phyloP scores from a whole-genome alignment of 2,113 vertebrate species.

The Panurus biarmicus region DNA sequence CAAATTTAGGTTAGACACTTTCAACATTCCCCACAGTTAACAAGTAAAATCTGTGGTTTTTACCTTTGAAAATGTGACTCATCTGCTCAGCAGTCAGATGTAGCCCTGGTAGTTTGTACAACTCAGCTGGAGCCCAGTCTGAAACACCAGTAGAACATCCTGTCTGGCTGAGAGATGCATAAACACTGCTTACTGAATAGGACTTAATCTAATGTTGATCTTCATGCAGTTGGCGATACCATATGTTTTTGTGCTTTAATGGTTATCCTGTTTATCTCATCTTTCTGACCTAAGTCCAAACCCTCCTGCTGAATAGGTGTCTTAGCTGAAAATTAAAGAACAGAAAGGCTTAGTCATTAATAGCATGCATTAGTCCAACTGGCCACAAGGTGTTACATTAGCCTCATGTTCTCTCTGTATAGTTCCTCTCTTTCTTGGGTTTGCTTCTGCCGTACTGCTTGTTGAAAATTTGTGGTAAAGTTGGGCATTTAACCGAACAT shows the following conservation, averaged over 20 bases:
- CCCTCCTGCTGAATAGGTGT: slow-evolving; percentile 11
- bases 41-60: neutral
- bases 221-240: neutral
- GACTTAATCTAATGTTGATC: slow-evolving; percentile 27
- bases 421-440: neutral
- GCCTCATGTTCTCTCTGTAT: neutral
- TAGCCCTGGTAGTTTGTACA: neutral
- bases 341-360: neutral
- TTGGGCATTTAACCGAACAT: neutral
- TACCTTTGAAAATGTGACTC: neutral
- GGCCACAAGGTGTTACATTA: neutral
- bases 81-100: neutral
- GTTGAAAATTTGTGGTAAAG: neutral
- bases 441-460: neutral
- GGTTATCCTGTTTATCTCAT: slow-evolving; percentile 54
- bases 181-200: slow-evolving; percentile 46
- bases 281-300: slow-evolving; percentile 26
- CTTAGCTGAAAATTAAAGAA: slow-evolving; percentile 15
- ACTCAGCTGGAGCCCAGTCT: slow-evolving; percentile 15
- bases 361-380: neutral
- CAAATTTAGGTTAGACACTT: neutral
- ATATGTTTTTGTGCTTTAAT: slow-evolving; percentile 13
- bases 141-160: slow-evolving; percentile 41
- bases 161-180: slow-evolving; percentile 39
- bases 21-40: neutral